Base-by-base conservation (phyloP, 92 coral and sea anemone genomes). In the Micromussa lordhowensis region DNA sequence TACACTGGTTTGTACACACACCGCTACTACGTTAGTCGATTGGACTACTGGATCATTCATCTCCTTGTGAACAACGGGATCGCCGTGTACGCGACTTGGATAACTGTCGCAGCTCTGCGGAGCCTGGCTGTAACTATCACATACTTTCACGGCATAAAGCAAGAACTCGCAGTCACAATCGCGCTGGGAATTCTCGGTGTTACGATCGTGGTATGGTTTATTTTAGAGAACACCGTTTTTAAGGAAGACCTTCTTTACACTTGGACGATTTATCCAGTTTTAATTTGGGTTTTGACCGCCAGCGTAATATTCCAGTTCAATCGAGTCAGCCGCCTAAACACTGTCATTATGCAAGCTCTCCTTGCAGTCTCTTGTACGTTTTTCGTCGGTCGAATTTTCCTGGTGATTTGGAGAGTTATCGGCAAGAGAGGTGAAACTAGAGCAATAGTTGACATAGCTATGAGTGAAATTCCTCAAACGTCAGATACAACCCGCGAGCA, bases 41-140 rank as follows among this genome's bases (percentile, higher is more conserved):
- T 86, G n/a, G 95, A 92, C 66, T 92, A 77, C 85, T 92, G 91
- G 91, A 82, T 92, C 36, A 76, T 86, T 28, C 95, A 92, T 7
- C 48, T 86, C n/a, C 91, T 92, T 21, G 80, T 92, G 12, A 88
- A 89, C 80, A 93, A 90, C 40, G 96, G 96, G 2, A 70, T 92
- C 29, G 91, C 86, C 19, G 73, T 86, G 82, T 92, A 92, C 66
- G 84, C 92, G 4, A 82, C 96, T 4, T 94, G 96, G 96, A 86
- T 75, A 0, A 68, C 95, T 1, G 86, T 94, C 5, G 93, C 96
- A 9, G 83, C 92, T 22, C 92, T 92, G 30, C 90, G 94, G 54
- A 83, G 89, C 19, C 75, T 94, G n/a, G 92, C 90, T 76, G 32
- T 79, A 72, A 90, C 68, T 2, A 38, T 94, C 87, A 88, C 75